phyloP scores from a whole-genome alignment of 35 echinoderm and acorn worm genomes.

The Chiridota heheva region DNA sequence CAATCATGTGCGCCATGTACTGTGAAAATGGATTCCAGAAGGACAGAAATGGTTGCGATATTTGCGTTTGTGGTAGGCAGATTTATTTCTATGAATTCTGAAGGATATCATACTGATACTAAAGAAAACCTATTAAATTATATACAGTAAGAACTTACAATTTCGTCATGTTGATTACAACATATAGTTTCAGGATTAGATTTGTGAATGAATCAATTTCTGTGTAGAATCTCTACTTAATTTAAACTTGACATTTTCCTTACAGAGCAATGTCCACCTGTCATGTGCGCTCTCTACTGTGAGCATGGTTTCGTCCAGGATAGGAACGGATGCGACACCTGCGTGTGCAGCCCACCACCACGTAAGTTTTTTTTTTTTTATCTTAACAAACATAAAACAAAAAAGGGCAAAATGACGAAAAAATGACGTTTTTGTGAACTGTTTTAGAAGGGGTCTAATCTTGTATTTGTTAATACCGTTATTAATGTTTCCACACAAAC shows the following conservation, averaged over 20 bases:
- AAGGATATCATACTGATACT: no score
- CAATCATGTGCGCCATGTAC: conserved; percentile 50
- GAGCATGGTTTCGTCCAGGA: conserved; percentile 22
- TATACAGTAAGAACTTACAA: neutral
- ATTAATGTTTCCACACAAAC: no score
- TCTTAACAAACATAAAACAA: no score
- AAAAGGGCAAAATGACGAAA: no score
- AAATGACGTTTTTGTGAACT: no score
- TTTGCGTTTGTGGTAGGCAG: neutral
- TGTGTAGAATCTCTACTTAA: neutral
- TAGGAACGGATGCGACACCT: conserved; percentile 22
- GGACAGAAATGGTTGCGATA: conserved; percentile 42
- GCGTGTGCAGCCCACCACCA: conserved; percentile 45
- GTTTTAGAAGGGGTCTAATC: no score
- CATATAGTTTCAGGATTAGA: neutral
- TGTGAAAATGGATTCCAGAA: conserved; percentile 56
- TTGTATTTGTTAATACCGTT: no score
- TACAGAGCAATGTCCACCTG: conserved; percentile 18
- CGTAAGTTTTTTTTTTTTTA: neutral
- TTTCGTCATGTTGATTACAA: neutral
- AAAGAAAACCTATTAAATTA: neutral
- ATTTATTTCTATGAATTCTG: neutral
- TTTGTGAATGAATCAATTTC: neutral
- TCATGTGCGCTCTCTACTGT: conserved; percentile 34
- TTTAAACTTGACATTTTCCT: neutral